Percentiles rank a stretch among this genome's conserved stretches.
phyloP scores from a whole-genome alignment of 2,113 vertebrate species.

The Lophochroa leadbeateri region DNA sequence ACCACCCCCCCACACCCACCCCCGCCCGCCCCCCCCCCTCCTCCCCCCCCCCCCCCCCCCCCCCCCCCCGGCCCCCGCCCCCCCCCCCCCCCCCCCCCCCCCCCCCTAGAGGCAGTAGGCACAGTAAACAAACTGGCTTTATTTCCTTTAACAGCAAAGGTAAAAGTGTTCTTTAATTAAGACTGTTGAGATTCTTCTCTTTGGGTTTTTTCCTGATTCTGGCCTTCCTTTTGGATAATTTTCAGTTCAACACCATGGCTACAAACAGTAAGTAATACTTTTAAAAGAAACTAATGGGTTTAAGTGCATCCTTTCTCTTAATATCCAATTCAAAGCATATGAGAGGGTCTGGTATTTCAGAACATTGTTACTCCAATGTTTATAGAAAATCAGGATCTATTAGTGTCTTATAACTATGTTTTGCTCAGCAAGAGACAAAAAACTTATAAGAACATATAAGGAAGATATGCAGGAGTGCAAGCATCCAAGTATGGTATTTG shows the following conservation, averaged over 20 bases:
- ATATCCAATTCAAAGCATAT: background rate
- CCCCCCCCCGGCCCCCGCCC: no score
- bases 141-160: background rate
- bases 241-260: background rate
- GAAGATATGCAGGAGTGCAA: background rate
- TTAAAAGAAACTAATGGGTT: background rate
- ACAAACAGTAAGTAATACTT: background rate
- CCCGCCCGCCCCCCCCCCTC: no score
- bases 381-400: background rate
- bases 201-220: background rate
- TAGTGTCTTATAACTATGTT: background rate
- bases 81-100: no score
- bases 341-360: background rate
- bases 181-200: background rate
- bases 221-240: background rate
- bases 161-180: background rate
- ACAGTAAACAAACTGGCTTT: background rate
- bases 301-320: background rate
- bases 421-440: background rate
- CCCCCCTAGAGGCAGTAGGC: background rate
- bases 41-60: no score
- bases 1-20: no score
- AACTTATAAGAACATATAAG: background rate
- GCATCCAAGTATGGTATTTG: background rate
- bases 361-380: background rate